Conservation (phyloP, 2,797 vertebrate species). For the Clarias fuscus region DNA sequence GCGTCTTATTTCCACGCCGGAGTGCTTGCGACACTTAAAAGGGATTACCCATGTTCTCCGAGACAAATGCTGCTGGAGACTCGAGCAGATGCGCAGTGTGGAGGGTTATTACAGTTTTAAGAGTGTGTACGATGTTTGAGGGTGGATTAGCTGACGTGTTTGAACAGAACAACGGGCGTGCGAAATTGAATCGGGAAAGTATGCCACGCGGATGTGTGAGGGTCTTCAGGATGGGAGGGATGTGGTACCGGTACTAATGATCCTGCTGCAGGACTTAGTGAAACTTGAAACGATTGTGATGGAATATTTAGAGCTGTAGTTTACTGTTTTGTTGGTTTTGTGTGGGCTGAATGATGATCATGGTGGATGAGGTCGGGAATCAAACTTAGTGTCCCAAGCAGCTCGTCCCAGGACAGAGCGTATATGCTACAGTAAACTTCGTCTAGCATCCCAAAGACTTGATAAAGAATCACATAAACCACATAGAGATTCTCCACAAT, state of each 20-base stretch:
- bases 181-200: background rate
- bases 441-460: background rate
- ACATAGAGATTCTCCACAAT: background rate
- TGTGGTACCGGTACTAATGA: background rate
- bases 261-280: background rate
- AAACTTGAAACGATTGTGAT: background rate
- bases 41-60: constrained; percentile 18
- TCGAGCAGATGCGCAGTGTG: constrained; percentile 8
- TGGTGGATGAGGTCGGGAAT: background rate
- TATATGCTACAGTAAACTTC: no score
- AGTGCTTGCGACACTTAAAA: constrained; percentile 35
- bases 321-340: background rate
- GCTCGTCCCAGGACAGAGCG: background rate
- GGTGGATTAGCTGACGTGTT: background rate
- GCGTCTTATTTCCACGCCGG: constrained; percentile 11
- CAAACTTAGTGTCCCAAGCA: background rate
- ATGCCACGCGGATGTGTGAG: background rate
- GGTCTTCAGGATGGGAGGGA: background rate
- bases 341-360: background rate
- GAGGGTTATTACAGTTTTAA: constrained; percentile 29
- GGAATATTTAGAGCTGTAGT: background rate
- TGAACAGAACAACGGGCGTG: constrained; percentile 15
- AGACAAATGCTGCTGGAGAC: constrained; percentile 32
- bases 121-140: constrained; percentile 26
- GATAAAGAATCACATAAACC: background rate